Evolutionary conservation across 2,113 vertebrate species (phyloP).

Genomic region (Tachycineta bicolor): DNA sequence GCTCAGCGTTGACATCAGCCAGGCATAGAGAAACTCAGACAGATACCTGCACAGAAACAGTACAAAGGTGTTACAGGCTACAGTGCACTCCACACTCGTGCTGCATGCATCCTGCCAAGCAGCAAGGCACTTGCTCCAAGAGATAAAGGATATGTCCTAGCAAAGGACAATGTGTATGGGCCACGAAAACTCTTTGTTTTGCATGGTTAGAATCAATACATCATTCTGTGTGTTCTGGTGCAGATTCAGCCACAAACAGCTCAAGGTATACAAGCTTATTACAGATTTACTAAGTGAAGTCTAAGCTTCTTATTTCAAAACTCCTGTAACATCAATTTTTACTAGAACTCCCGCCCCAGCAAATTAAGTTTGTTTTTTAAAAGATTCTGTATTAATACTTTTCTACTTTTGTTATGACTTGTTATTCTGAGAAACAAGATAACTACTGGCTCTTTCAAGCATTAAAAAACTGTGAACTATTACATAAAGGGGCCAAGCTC

Average conservation of each 20-base stretch:
- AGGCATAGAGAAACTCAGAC: slow-evolving; percentile 96
- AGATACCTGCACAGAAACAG: slow-evolving; percentile 83
- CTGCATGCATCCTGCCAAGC: accelerated
- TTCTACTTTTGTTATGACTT: background rate
- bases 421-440: background rate
- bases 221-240: background rate
- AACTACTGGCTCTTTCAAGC: background rate
- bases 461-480: background rate
- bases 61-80: accelerated
- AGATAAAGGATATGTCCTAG: background rate
- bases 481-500: background rate
- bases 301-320: background rate
- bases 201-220: background rate
- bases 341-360: background rate
- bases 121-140: background rate
- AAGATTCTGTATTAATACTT: background rate
- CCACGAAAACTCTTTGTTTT: background rate
- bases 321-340: background rate
- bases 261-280: background rate
- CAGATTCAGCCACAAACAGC: background rate
- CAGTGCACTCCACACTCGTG: accelerated
- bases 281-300: background rate
- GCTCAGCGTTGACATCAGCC: slow-evolving; percentile 98
- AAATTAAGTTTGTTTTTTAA: background rate
- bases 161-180: background rate